Evolutionary conservation across 2,888 invertebrate species (phyloP), one percentile per base, ranked within the genome.

Genomic region (Diabrotica balteata): DNA sequence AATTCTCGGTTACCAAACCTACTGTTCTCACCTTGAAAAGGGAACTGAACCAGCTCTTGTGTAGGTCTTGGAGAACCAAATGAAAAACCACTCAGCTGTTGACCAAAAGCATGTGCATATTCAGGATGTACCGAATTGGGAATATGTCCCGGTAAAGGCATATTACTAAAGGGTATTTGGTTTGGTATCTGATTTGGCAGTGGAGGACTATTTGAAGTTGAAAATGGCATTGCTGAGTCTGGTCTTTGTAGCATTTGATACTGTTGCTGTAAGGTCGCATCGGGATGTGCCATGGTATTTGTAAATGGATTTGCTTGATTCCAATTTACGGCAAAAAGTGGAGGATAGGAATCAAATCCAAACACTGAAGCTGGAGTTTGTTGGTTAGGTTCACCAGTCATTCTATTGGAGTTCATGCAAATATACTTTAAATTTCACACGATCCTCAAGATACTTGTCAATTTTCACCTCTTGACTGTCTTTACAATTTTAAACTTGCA

Each of bases 331-430:
- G 54, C 22, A 46, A 59, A 66, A 5, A 63, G 66, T 50, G 78
- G 77, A 61, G 81, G 81, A 72, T 79, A 78, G 51, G 75, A 66
- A 59, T 80, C 80, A 70, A 80, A 78, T 52, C 79, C 78, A 71
- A 82, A 82, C 45, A 82, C 74, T 59, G 80, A 78, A 17, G 81
- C 75, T 55, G 78, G 79, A 68, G 73, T 78, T 76, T 78, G 74
- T 75, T 81, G 80, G 76, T 82, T 82, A 73, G 81, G 78, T 69
- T 82, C 80, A 63, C 79, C 79, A 57, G 80, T 79, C 80, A 81
- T 80, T 68, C 77, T 78, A 63, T 72, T 73, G 63, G 64, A 72
- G 75, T 77, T 73, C 78, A 79, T 79, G 66, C 72, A 74, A 72
- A 50, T 50, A 63, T 46, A 58, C 60, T 58, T 17, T 44, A 32